Evolutionary conservation across 2,113 vertebrate genomes (phyloP).

Genomic region (Lepisosteus osseus): DNA sequence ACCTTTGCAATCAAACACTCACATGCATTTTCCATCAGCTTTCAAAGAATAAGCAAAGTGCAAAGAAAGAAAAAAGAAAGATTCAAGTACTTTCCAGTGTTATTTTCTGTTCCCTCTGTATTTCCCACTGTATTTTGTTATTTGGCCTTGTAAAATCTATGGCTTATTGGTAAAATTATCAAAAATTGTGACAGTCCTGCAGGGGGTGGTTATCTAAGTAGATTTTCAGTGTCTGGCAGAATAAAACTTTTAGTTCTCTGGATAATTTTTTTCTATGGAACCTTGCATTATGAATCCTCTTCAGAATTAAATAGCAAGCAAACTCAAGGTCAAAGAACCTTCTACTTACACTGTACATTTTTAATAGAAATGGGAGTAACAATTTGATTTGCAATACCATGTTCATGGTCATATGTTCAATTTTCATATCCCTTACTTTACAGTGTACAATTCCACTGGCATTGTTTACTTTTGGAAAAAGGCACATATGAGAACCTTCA

Average conservation of each 20-base stretch:
- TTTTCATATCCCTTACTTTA: no score
- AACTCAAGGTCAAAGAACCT: constrained; percentile 9
- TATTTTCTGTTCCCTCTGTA: no score
- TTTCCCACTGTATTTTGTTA: constrained; percentile 13
- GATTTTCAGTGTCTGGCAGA: background rate
- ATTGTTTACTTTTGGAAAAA: no score
- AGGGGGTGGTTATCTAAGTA: no score
- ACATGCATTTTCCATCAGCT: constrained; percentile 43
- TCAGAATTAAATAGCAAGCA: constrained; percentile 1
- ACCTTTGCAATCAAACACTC: constrained; percentile 46
- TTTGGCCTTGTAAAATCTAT: constrained; percentile 13
- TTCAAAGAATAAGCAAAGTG: constrained; percentile 10
- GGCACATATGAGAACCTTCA: no score
- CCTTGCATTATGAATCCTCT: background rate
- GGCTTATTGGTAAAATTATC: constrained; percentile 24
- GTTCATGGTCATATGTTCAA: no score
- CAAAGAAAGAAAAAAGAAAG: no score
- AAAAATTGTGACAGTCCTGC: no score
- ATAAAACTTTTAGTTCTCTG: background rate
- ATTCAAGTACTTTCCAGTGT: background rate
- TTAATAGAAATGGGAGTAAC: no score
- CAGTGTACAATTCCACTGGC: no score
- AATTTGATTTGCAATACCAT: no score
- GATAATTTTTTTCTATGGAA: background rate
- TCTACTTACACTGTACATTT: background rate